Percentiles rank a stretch among this genome's conserved stretches.
Conservation (phyloP, 2,888 invertebrate species). For the Cheilosia pagana region DNA sequence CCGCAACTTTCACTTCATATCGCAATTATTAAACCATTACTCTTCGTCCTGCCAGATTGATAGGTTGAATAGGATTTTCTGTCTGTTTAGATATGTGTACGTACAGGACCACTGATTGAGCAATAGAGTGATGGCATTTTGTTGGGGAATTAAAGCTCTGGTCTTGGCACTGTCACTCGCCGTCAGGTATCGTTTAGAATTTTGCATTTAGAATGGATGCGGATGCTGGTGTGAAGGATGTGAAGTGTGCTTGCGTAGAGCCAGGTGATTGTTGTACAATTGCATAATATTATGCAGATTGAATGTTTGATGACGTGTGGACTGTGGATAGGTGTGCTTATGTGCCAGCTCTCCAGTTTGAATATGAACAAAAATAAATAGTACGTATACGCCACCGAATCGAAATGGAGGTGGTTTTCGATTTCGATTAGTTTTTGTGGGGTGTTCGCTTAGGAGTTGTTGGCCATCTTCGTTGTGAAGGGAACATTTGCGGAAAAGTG, state of each 20-base stretch:
- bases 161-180: conserved; percentile 29
- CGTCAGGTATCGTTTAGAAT: conserved; percentile 39
- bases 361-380: conserved; percentile 30
- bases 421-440: conserved; percentile 5
- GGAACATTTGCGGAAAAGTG: too few species aligned
- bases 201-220: conserved; percentile 30
- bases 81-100: neutral
- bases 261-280: conserved; percentile 19
- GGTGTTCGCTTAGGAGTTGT: neutral
- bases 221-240: neutral
- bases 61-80: neutral
- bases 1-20: conserved; percentile 31
- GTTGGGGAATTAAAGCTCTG: conserved; percentile 25
- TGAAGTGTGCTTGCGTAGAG: neutral
- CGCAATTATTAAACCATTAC: conserved; percentile 27
- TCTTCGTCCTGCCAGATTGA: neutral
- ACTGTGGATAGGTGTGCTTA: neutral
- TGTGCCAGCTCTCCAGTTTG: conserved; percentile 11
- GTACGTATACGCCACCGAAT: conserved; percentile 35
- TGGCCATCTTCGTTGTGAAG: neutral
- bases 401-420: neutral
- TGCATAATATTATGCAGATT: conserved; percentile 29
- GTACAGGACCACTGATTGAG: neutral
- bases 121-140: conserved; percentile 20
- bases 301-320: conserved; percentile 1